These are phyloP conservation scores for Sardinella longiceps DNA, from an alignment of 2,797 vertebrate genomes.

Conservation along the genomic window DNA sequence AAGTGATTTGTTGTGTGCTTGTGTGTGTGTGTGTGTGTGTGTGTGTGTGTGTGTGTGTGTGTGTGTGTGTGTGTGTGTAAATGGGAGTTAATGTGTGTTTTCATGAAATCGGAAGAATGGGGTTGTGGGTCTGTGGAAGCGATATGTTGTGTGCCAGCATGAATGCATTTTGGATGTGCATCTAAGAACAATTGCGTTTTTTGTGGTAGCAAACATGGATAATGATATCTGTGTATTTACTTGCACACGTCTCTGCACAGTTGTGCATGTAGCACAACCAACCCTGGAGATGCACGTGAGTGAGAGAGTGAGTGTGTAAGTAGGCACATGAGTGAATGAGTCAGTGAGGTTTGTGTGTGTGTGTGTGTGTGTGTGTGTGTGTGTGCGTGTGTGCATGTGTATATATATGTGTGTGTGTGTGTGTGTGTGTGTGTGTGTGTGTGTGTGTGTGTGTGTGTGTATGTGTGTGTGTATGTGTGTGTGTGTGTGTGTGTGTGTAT, in stretches of 20 bases:
- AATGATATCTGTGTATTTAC: slow-evolving; percentile 31
- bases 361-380: neutral
- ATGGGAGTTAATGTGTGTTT: neutral
- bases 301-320: neutral
- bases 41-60: neutral
- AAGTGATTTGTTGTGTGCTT: neutral
- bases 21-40: slow-evolving; percentile 6
- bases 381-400: neutral
- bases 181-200: neutral
- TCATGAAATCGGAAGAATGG: neutral
- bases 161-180: neutral
- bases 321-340: neutral
- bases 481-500: no score
- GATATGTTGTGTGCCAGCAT: neutral
- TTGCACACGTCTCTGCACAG: slow-evolving; percentile 25
- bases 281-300: neutral
- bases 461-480: neutral
- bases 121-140: neutral
- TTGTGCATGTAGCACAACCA: neutral
- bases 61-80: neutral
- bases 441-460: neutral
- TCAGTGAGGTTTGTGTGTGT: neutral
- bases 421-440: neutral
- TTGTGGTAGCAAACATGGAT: neutral
- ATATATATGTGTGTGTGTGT: neutral